Evolutionary conservation across 2,113 vertebrate genomes (phyloP), one percentile per base, ranked within the genome.

Genomic region (Phaethon lepturus): DNA sequence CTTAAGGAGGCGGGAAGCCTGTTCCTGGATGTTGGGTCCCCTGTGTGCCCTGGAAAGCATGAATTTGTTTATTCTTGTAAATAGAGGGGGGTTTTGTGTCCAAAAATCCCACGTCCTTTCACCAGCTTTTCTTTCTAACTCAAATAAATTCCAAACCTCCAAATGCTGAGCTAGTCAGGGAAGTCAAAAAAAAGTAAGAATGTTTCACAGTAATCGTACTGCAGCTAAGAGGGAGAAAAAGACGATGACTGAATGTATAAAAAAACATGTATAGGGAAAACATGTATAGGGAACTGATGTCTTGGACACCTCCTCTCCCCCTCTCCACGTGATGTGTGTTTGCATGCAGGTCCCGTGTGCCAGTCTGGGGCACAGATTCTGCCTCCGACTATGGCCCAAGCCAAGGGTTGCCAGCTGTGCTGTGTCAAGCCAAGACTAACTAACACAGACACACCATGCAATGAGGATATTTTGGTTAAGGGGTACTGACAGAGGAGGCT

Each of bases 381-480:
- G 42, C 23, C 38, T 33, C 19, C n/a, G 35, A 33, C 12, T 40
- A 2, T 2, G 10, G 24, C 29, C 23, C 2, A 1, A 64, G 44
- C 7, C 20, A n/a, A 60, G 16, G 23, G 24, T 35, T 86, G 28
- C 14, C 22, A 29, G 4, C 13, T 53, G 11, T 31, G 13, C 31
- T 73, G 47, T 35, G 26, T 6, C 28, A 71, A 45, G 31, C 22
- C 19, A 72, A 47, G 25, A 19, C 44, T 58, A 33, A 35, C 16
- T 56, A 10, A 52, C 19, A 22, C 0, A 49, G 24, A 18, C 22
- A 3, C 0, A 1, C 58, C 23, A 1, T 26, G 23, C 15, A 40
- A 9, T 10, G 23, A 56, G 14, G 35, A 7, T 75, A 7, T 64
- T 75, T 79, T 67, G 69, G 18, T 66, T 72, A 35, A 64, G 24